phyloP scores from a whole-genome alignment of 1,140 invertebrate species.

The Bombus affinis region DNA sequence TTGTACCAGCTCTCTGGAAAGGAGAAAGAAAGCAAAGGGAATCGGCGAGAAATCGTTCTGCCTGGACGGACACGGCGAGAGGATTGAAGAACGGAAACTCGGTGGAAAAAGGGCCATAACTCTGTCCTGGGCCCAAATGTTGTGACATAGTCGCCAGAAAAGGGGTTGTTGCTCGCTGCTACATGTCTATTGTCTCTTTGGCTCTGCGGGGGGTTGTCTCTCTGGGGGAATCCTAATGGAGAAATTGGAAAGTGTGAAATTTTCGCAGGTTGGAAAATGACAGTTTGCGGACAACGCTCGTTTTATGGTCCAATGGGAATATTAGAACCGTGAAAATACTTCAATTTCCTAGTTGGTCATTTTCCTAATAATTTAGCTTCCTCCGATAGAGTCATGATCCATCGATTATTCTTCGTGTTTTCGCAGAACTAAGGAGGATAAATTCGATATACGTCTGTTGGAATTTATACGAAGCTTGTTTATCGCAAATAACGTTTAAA shows the following conservation, averaged over 20 bases:
- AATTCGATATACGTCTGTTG: no score
- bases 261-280: not conserved
- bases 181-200: constrained; percentile 46
- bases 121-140: constrained; percentile 63
- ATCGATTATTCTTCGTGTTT: no score
- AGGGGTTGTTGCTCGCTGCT: constrained; percentile 26
- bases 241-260: constrained; percentile 26
- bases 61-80: constrained; percentile 3
- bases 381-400: no score
- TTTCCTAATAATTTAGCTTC: no score
- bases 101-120: constrained; percentile 57
- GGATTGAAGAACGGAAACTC: constrained; percentile 35
- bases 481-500: no score
- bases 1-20: not conserved
- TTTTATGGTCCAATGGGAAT: not conserved
- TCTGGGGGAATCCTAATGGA: not conserved
- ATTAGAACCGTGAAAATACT: no score
- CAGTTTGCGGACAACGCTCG: not conserved
- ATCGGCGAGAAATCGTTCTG: constrained; percentile 41
- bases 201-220: constrained; percentile 34
- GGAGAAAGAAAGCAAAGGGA: constrained; percentile 14
- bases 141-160: constrained; percentile 59
- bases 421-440: no score
- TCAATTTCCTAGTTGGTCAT: no score
- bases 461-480: no score